Evolutionary conservation across 1,140 invertebrate genomes (phyloP), one percentile per base, ranked within the genome.

Genomic region (Mizuhopecten yessoensis): DNA sequence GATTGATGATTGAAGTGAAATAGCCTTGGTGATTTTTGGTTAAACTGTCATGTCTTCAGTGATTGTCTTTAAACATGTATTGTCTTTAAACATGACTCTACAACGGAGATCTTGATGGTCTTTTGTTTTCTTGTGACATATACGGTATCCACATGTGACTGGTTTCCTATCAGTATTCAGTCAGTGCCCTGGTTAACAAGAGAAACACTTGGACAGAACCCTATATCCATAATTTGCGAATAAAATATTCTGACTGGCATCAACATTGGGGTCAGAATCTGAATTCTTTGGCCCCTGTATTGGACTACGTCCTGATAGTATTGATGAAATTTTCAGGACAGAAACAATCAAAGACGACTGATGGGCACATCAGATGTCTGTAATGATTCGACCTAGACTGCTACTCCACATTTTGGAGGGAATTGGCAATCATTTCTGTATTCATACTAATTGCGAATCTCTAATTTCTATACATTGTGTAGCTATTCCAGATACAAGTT

Each of bases 381-480:
- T 49, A 49, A 49, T 49, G 45, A 49, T 49, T 49, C 23, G n/a
- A 9, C 2, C n/a, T 29, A 75, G 23, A 75, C 5, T 5, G 36
- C 57, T 29, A 29, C 29, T 75, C 57, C n/a, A 75, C 57, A 75
- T 75, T n/a, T 75, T 29, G 57, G 57, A 75, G 57, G 23, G 11
- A 75, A 75, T 9, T n/a, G 57, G 29, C 57, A 75, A 29, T 29
- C 57, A 39, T 39, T 39, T 39, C n/a, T 75, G n/a, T 75, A 75
- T 75, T 29, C n/a, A n/a, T 75, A 75, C 29, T 75, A 75, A 75
- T 75, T 75, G 57, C 7, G 17, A 75, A 75, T 49, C 45, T 49
- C 45, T 49, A 49, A 29, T 75, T 75, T n/a, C 57, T 75, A 75
- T 75, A 75, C 57, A 75, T n/a, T 75, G n/a, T 75, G 57, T 75